phyloP scores from a whole-genome alignment of 1,140 invertebrate genomes.

The Zaprionus vittiger region DNA sequence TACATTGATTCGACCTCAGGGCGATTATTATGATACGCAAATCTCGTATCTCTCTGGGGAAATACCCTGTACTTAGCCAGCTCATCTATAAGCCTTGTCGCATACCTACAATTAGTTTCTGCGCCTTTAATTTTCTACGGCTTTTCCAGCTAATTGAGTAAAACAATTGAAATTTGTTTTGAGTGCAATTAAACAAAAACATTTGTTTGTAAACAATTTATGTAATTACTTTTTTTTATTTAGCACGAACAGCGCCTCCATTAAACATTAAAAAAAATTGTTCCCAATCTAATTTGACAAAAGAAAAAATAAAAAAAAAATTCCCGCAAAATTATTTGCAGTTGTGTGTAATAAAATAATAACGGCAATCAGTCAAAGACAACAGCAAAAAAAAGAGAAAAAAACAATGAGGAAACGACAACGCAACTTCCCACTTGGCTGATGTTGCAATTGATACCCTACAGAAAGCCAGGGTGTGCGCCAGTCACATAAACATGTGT shows the following conservation, averaged over 20 bases:
- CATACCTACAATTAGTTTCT: not conserved
- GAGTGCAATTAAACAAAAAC: not conserved
- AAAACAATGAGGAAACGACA: conserved; percentile 54
- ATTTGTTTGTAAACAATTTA: conserved; percentile 27
- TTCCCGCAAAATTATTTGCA: conserved; percentile 38
- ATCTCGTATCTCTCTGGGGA: not conserved
- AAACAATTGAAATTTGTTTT: conserved; percentile 33
- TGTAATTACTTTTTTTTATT: conserved; percentile 35
- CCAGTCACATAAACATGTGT: not conserved
- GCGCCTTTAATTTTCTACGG: not conserved
- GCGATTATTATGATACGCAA: conserved; percentile 3
- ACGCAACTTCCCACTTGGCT: conserved; percentile 16
- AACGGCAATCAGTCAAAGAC: conserved; percentile 61
- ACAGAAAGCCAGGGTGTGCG: not conserved
- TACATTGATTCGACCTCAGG: not conserved
- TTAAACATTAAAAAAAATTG: conserved; percentile 42
- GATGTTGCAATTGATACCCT: conserved; percentile 22
- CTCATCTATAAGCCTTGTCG: not conserved
- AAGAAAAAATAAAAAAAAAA: conserved; percentile 35
- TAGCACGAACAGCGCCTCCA: conserved; percentile 20
- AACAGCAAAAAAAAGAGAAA: conserved; percentile 5
- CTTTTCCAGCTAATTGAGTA: conserved; percentile 14
- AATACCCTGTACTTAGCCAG: not conserved
- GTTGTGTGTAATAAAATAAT: conserved; percentile 67
- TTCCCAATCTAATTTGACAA: conserved; percentile 58